Evolutionary conservation across 2,888 invertebrate species (phyloP).

Genomic region (Heliconius ismenius): DNA sequence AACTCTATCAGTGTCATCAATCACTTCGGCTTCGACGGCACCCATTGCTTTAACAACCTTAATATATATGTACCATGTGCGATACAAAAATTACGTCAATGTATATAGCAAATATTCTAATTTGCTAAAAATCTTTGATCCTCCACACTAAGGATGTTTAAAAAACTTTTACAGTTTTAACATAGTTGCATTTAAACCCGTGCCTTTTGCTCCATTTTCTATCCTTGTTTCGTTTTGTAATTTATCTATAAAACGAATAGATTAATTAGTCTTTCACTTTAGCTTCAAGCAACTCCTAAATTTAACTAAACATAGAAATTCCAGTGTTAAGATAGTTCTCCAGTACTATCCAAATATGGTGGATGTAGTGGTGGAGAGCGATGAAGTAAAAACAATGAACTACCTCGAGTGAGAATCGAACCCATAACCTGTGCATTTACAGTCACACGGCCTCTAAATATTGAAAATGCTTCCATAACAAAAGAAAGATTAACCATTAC

Average conservation of each 20-base stretch:
- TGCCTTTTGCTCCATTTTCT: neutral
- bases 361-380: no score
- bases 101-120: neutral
- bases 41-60: neutral
- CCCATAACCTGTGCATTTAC: neutral
- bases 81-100: neutral
- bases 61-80: neutral
- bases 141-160: neutral
- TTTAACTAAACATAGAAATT: no score
- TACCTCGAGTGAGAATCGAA: neutral
- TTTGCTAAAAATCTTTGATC: neutral
- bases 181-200: neutral
- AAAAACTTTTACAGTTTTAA: neutral
- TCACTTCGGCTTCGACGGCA: neutral
- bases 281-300: neutral
- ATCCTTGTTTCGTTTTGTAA: no score
- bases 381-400: no score
- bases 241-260: neutral
- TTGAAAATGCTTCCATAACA: neutral
- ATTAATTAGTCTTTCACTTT: neutral
- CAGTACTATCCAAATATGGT: no score
- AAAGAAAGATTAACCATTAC: neutral
- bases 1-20: conserved; percentile 22
- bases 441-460: neutral
- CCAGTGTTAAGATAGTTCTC: no score